phyloP scores from a whole-genome alignment of 2,113 vertebrate species.

The Paracanthobrama guichenoti region DNA sequence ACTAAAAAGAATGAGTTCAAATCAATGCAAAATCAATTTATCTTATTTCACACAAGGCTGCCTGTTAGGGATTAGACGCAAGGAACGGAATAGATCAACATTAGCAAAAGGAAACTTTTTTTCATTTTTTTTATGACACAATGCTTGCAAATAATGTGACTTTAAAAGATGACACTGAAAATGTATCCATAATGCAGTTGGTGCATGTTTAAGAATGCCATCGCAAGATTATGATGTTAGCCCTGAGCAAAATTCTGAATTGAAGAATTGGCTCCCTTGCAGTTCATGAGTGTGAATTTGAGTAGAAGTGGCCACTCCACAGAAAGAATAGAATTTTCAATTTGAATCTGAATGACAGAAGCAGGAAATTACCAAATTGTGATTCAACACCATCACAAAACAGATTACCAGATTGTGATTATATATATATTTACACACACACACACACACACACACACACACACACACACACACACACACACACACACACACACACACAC shows the following conservation, averaged over 20 bases:
- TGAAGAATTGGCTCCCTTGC: not conserved
- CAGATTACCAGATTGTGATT: no score
- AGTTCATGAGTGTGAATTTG: not conserved
- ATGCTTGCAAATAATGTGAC: not conserved
- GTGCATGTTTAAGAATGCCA: not conserved
- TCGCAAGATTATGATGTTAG: constrained; percentile 8
- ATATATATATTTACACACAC: no score
- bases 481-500: no score
- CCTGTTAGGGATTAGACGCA: constrained; percentile 39
- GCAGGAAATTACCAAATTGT: not conserved
- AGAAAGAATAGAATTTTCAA: not conserved
- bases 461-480: no score
- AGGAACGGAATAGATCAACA: constrained; percentile 40
- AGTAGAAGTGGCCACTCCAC: not conserved
- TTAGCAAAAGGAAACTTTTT: constrained; percentile 8
- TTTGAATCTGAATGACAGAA: not conserved
- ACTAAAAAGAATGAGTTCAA: constrained; percentile 59
- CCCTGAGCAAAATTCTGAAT: not conserved
- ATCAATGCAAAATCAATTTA: constrained; percentile 71
- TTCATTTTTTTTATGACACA: constrained; percentile 25
- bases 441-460: no score
- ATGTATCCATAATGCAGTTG: not conserved
- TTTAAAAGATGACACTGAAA: constrained; percentile 11
- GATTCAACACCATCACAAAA: not conserved
- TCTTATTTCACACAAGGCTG: constrained; percentile 56